These are phyloP conservation scores for Phoxinus phoxinus DNA, from an alignment of 2,113 vertebrate genomes.

Conservation along the genomic window DNA sequence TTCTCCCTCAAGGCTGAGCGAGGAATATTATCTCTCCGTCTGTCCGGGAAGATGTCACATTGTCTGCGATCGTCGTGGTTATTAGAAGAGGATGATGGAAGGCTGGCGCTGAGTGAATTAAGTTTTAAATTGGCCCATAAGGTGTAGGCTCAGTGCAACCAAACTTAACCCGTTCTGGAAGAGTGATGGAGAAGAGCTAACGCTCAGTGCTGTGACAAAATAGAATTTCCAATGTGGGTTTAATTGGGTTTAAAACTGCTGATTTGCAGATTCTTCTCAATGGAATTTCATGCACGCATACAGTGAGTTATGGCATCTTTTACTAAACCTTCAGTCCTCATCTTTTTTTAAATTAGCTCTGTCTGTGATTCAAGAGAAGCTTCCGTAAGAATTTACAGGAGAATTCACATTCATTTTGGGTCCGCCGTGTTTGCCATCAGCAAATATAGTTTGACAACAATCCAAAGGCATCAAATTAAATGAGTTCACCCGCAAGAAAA, in stretches of 20 bases:
- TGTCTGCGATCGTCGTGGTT: constrained; percentile 36
- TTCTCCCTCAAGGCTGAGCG: constrained; percentile 30
- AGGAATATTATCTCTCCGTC: constrained; percentile 54
- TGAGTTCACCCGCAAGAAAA: too few relatives aligned
- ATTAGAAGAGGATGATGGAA: constrained; percentile 53
- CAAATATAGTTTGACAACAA: too few relatives aligned
- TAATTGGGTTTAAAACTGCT: constrained; percentile 47
- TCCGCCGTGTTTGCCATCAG: too few relatives aligned
- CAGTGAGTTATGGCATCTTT: constrained; percentile 11
- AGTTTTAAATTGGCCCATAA: constrained; percentile 52
- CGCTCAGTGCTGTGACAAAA: constrained; percentile 15
- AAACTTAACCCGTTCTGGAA: constrained; percentile 37
- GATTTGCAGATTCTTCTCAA: constrained; percentile 35
- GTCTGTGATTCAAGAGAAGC: background rate
- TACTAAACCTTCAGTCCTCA: background rate
- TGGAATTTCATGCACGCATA: background rate
- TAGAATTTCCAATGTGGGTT: constrained; percentile 38
- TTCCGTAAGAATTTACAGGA: background rate
- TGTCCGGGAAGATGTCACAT: constrained; percentile 39
- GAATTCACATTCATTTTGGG: background rate
- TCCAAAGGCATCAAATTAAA: too few relatives aligned
- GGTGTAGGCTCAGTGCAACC: constrained; percentile 44
- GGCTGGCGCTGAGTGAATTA: constrained; percentile 43
- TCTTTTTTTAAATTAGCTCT: background rate
- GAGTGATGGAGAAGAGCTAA: constrained; percentile 23